Percentiles rank a stretch among this genome's conserved stretches.
Conservation (phyloP, 1,140 invertebrate genomes). For the Hesperophylax magnus region DNA sequence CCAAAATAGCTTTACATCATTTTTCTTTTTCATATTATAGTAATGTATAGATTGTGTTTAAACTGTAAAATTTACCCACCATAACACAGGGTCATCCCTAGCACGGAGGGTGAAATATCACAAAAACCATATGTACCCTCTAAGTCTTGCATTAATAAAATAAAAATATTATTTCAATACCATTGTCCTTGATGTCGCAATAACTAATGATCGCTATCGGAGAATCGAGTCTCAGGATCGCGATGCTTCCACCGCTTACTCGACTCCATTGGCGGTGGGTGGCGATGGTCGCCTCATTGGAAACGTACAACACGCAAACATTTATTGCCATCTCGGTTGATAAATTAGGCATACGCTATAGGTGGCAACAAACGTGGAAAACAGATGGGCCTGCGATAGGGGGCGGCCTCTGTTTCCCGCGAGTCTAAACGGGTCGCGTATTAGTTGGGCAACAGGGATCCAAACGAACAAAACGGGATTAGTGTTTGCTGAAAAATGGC, state of each 20-base stretch:
- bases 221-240: too few relatives aligned
- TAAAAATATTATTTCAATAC: too few relatives aligned
- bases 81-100: too few relatives aligned
- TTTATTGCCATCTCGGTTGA: constrained; percentile 31
- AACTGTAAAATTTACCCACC: too few relatives aligned
- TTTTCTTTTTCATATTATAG: too few relatives aligned
- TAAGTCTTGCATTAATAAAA: too few relatives aligned
- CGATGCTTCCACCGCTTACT: not conserved
- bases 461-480: not conserved
- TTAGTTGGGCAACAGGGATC: not conserved
- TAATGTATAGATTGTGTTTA: too few relatives aligned
- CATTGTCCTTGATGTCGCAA: too few relatives aligned
- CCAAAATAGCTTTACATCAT: too few relatives aligned
- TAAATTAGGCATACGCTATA: constrained; percentile 21
- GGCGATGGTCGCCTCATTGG: not conserved
- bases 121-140: too few relatives aligned
- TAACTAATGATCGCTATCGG: too few relatives aligned
- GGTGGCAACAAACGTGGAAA: not conserved
- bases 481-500: not conserved
- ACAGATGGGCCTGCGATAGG: not conserved
- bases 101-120: too few relatives aligned
- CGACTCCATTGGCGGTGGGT: not conserved
- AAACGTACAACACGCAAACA: constrained; percentile 6
- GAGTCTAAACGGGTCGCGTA: not conserved
- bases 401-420: not conserved